These are phyloP conservation scores for Carcharodon carcharias DNA, from an alignment of 2,797 vertebrate species.

Conservation along the genomic window DNA sequence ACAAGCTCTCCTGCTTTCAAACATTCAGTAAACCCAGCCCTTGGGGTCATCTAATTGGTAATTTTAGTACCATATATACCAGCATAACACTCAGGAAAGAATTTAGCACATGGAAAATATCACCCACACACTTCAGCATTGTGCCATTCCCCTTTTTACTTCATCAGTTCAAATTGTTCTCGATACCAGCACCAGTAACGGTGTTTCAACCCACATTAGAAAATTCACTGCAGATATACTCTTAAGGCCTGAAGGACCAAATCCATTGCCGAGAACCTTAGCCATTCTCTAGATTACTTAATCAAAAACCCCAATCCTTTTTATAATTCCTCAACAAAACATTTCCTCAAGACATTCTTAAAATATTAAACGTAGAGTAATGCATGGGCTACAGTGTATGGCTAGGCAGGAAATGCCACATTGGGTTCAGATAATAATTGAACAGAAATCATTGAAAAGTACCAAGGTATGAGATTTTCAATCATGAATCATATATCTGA, in stretches of 20 bases:
- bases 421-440: not conserved
- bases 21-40: not conserved
- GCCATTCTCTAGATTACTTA: not conserved
- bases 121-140: not conserved
- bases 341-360: not conserved
- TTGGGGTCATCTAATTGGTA: not conserved
- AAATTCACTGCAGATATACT: not conserved
- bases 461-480: not conserved
- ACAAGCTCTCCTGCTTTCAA: too few relatives aligned
- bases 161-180: not conserved
- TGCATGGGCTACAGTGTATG: not conserved
- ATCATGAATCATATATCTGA: not conserved
- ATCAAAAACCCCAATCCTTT: not conserved
- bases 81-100: not conserved
- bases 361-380: not conserved
- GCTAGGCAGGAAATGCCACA: not conserved
- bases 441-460: not conserved
- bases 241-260: not conserved
- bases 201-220: not conserved
- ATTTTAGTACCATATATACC: not conserved
- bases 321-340: not conserved
- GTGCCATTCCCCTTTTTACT: not conserved
- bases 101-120: not conserved
- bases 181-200: not conserved
- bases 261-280: not conserved